Conservation (phyloP, 2,113 vertebrate species). For the Bubo bubo region DNA sequence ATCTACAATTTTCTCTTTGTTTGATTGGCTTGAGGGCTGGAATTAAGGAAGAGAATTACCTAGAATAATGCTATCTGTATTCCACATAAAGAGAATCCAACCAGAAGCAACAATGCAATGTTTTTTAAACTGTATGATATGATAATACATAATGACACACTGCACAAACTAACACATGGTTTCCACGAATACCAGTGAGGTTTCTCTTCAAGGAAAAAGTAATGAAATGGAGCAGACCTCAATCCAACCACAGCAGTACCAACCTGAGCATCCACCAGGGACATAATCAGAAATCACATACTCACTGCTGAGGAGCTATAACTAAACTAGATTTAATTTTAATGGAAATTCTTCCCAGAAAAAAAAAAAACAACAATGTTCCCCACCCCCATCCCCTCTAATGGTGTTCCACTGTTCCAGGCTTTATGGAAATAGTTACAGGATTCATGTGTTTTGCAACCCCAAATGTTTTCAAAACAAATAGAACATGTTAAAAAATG, state of each 20-base stretch:
- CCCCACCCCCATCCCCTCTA: constrained; percentile 40
- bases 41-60: constrained; percentile 48
- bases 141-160: constrained; percentile 51
- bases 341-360: constrained; percentile 79
- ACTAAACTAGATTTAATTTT: constrained; percentile 84
- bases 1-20: constrained; percentile 40
- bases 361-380: constrained; percentile 50
- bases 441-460: constrained; percentile 70
- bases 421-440: constrained; percentile 73
- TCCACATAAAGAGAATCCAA: constrained; percentile 30
- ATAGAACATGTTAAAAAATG: constrained; percentile 65
- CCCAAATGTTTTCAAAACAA: constrained; percentile 73
- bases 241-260: constrained; percentile 76
- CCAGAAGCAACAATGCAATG: constrained; percentile 50
- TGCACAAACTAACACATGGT: constrained; percentile 41
- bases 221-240: constrained; percentile 78
- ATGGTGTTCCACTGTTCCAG: constrained; percentile 65
- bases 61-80: constrained; percentile 53
- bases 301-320: constrained; percentile 78
- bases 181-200: constrained; percentile 62
- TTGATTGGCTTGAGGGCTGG: constrained; percentile 48
- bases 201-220: constrained; percentile 74
- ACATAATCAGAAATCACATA: constrained; percentile 82
- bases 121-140: constrained; percentile 53
- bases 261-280: constrained; percentile 72